Percentiles rank a stretch among this genome's conserved stretches.
Conservation (phyloP, 2,113 vertebrate species). For the Ochotona princeps region DNA sequence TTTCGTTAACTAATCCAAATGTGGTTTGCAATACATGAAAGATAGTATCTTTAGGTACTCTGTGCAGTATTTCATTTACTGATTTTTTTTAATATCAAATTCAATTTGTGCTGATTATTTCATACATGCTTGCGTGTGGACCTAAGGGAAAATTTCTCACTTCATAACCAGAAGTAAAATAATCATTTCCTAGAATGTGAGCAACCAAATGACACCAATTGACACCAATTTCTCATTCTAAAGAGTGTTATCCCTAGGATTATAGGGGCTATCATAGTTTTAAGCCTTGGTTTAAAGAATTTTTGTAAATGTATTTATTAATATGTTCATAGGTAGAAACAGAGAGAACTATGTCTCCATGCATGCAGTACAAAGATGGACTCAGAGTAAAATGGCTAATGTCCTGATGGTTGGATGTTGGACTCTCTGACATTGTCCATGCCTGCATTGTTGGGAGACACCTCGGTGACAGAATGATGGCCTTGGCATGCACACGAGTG, state of each 20-base stretch:
- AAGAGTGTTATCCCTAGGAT: no score
- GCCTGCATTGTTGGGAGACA: no score
- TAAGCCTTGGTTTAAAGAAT: neutral
- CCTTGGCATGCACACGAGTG: no score
- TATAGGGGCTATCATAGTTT: neutral
- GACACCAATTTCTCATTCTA: neutral
- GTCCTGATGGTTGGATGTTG: no score
- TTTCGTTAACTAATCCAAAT: neutral
- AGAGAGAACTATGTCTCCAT: no score
- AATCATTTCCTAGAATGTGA: neutral
- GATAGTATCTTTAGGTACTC: neutral
- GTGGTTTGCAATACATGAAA: neutral
- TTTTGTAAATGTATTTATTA: no score
- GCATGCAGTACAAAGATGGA: no score
- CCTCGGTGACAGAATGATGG: no score
- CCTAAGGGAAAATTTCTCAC: neutral
- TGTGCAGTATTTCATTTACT: neutral
- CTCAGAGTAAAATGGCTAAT: no score
- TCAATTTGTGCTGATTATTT: neutral
- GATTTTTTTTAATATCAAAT: neutral
- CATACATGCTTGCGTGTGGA: neutral
- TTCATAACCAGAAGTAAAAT: neutral
- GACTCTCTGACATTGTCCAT: no score
- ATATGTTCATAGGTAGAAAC: no score
- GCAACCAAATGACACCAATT: neutral